Evolutionary conservation across 2,797 vertebrate species (phyloP), one percentile per base, ranked within the genome.

Genomic region (Hippocampus kuda): DNA sequence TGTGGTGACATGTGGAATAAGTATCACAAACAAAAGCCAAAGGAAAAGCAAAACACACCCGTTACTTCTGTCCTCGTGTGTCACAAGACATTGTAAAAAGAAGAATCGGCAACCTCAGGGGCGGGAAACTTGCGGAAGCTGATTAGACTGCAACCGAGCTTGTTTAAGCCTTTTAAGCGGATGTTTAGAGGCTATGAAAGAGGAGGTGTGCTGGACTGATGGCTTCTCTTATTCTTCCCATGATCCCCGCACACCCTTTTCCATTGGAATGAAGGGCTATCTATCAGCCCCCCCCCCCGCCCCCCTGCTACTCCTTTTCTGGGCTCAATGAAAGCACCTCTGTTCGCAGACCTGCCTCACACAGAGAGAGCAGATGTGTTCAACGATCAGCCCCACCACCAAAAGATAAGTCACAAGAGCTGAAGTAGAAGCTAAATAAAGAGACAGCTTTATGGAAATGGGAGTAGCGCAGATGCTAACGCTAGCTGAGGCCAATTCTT

Each of bases 321-420:
- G 71, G 66, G 72, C 67, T 56, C 68, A 86, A 91, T 90, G 90
- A 94, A 93, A 84, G 91, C 86, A 73, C 76, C 80, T 78, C 77
- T 88, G 74, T 87, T 84, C 85, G 74, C 79, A 81, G 89, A 88
- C 89, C 91, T 92, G 92, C 90, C 88, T 86, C 84, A 67, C 49
- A 65, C 70, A 75, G 86, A 90, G 82, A 85, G 88, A 89, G 88
- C 93, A 93, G 91, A 93, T 92, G 92, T 91, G 90, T 90, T 90
- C 90, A 90, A 90, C 70, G 78, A 63, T 85, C 83, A 66, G 74
- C 48, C 77, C 77, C 71, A 68, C 65, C 66, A 68, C 73, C 20
- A 22, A 71, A 26, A 57, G 24, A 60, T 5, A 16, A 20, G 27
- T 38, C 34, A 38, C 30, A 59, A 63, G 68, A 78, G 70, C 46